Evolutionary conservation across 2,113 vertebrate genomes (phyloP).

Genomic region (Syrmaticus mikado): DNA sequence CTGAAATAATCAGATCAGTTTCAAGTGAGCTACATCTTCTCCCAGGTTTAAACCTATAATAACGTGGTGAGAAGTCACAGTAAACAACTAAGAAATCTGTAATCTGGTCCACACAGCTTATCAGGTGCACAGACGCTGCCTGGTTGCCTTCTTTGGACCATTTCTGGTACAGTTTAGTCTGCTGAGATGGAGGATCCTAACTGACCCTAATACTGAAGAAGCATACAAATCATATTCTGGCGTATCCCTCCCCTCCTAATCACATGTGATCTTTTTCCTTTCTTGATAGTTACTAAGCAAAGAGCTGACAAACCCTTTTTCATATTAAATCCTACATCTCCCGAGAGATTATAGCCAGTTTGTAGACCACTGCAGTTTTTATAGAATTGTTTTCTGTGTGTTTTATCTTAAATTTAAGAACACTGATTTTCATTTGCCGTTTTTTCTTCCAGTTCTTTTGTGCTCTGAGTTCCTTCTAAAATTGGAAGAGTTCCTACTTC

Average conservation of each 20-base stretch:
- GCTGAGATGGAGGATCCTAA: not conserved
- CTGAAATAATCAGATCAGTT: not conserved
- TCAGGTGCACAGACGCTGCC: not conserved
- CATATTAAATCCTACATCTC: not conserved
- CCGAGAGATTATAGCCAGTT: not conserved
- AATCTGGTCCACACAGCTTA: rapidly evolving
- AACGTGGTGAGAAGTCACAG: not conserved
- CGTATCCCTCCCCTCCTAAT: not conserved
- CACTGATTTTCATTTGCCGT: not conserved
- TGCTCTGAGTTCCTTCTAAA: not conserved
- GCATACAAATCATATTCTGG: rapidly evolving
- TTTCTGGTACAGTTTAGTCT: not conserved
- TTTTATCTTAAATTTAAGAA: not conserved
- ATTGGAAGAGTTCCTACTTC: not conserved
- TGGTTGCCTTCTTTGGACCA: rapidly evolving
- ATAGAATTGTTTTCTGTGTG: not conserved
- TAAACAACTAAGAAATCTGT: not conserved
- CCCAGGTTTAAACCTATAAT: not conserved
- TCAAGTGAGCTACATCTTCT: not conserved
- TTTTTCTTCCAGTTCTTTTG: not conserved
- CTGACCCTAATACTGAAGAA: not conserved
- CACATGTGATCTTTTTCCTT: not conserved
- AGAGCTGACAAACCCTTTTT: not conserved
- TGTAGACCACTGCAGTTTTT: not conserved
- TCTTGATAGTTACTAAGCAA: not conserved